Evolutionary conservation across 1,140 invertebrate genomes (phyloP).

Genomic region (Triops longicaudatus): DNA sequence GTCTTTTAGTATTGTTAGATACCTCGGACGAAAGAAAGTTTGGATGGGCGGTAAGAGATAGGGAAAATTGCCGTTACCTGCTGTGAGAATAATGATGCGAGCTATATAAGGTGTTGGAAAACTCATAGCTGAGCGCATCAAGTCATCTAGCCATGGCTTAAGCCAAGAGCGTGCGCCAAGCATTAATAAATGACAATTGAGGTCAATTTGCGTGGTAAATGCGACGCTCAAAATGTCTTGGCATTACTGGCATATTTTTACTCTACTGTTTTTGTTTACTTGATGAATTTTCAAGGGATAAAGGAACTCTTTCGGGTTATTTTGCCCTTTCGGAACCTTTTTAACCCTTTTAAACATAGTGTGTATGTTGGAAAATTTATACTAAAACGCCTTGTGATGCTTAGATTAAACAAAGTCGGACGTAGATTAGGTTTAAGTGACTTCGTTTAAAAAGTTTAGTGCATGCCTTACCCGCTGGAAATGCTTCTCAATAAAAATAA

Average conservation of each 20-base stretch:
- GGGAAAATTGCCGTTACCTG: neutral
- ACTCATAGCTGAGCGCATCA: neutral
- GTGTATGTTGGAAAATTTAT: too few relatives aligned
- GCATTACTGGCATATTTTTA: neutral
- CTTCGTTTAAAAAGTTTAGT: too few relatives aligned
- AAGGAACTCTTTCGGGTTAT: too few relatives aligned
- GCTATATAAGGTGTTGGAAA: conserved; percentile 12
- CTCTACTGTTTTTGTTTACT: too few relatives aligned
- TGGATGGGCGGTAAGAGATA: neutral
- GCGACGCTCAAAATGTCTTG: neutral
- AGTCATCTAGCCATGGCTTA: conserved; percentile 1
- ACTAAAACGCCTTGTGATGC: too few relatives aligned
- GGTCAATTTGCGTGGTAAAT: neutral
- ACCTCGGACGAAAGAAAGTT: neutral
- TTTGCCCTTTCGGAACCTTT: too few relatives aligned
- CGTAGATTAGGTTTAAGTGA: too few relatives aligned
- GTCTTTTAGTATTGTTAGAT: neutral
- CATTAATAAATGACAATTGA: neutral
- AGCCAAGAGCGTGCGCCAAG: neutral
- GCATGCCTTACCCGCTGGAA: too few relatives aligned
- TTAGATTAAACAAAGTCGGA: too few relatives aligned
- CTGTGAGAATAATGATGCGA: neutral
- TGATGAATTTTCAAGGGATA: too few relatives aligned
- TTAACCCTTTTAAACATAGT: too few relatives aligned
- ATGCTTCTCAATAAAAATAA: too few relatives aligned